phyloP scores from a whole-genome alignment of 2,113 vertebrate species.

The Illadopsis cleaveri region DNA sequence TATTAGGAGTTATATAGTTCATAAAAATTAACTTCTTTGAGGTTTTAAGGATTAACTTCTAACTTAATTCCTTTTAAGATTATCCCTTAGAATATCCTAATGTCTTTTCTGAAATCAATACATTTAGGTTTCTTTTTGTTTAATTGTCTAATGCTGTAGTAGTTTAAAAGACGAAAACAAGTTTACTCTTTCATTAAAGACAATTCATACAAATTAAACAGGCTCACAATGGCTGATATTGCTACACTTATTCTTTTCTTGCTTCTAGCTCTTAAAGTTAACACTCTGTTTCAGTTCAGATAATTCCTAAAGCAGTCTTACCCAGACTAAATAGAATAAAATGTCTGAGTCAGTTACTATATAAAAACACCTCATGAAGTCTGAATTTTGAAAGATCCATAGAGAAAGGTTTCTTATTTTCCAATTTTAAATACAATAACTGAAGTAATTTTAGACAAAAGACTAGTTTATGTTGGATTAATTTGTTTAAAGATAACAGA shows the following conservation, averaged over 20 bases:
- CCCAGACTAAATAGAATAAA: neutral
- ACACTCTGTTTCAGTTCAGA: neutral
- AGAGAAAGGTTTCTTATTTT: neutral
- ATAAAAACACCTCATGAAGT: neutral
- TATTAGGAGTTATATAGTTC: neutral
- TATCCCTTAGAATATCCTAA: neutral
- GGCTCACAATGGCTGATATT: neutral
- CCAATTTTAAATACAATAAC: neutral
- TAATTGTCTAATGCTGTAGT: neutral
- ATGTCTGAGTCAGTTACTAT: neutral
- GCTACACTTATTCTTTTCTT: neutral
- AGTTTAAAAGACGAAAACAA: neutral
- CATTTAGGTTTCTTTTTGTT: neutral
- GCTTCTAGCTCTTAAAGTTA: neutral
- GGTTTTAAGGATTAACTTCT: neutral
- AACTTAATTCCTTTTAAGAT: neutral
- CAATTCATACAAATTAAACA: neutral
- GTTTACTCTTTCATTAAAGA: neutral
- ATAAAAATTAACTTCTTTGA: neutral
- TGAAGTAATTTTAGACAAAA: neutral
- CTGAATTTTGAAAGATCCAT: neutral
- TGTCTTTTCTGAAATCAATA: neutral
- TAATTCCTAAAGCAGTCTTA: neutral
- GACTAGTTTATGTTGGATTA: neutral
- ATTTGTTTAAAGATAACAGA: neutral